Evolutionary conservation across 2,888 invertebrate genomes (phyloP), one percentile per base, ranked within the genome.

Genomic region (Ceriagrion tenellum): DNA sequence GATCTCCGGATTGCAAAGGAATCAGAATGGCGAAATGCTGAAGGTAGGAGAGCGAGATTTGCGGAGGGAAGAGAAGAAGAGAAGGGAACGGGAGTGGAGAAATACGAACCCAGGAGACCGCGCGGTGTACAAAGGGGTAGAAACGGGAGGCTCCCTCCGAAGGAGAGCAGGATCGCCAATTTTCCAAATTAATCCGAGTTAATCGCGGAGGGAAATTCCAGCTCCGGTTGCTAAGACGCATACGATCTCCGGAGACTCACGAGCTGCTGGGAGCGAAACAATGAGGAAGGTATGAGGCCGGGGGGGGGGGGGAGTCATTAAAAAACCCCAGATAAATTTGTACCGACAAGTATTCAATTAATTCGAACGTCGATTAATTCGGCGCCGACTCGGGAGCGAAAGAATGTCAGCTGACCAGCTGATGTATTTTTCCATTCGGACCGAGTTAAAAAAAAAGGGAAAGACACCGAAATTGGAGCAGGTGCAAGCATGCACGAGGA

Each of bases 1-100:
- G n/a, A 35, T 47, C 89, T 55, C 12, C 23, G 89, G 89, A 89
- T 89, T 35, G 81, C 81, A 20, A 55, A 13, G 47, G 89, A 89
- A 89, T 89, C 55, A 89, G 89, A 55, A 89, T 47, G 55, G 47
- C 40, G 89, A 89, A 93, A 74, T 30, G 23, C 47, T 26, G 26
- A 40, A 91, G 91, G 40, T 30, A 47, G 16, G 23, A 40, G 63
- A 63, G 63, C 23, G 63, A 63, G 1, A 59, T 16, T n/a, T 30
- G 93, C 2, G 93, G 69, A 26, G 23, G 6, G 40, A 30, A 90
- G 56, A 56, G 91, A 16, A 8, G 56, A n/a, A 26, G 55, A n/a
- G 35, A 13, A 23, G 23, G 40, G 16, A 47, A 69, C 40, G n/a
- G 4, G 59, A 40, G 63, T 35, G 23, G 35, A 47, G 40, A 10